phyloP scores from a whole-genome alignment of 2,113 vertebrate species.

The Ophiodon elongatus region DNA sequence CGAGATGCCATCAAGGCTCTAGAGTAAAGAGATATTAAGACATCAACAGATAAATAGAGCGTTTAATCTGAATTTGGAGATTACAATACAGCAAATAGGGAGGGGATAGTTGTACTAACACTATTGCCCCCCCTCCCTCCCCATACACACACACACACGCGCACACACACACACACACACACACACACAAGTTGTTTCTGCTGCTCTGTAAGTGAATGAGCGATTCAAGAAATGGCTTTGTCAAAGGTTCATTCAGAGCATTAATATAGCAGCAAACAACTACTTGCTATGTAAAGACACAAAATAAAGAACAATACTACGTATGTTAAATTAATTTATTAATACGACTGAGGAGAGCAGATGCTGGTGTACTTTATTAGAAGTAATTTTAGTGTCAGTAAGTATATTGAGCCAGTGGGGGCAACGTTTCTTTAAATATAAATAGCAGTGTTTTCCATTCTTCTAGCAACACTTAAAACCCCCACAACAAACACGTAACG shows the following conservation, averaged over 20 bases:
- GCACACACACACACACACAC: too few relatives aligned
- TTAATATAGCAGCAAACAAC: background rate
- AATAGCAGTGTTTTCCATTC: background rate
- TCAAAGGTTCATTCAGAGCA: too few relatives aligned
- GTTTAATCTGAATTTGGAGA: constrained; percentile 25
- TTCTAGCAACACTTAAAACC: background rate
- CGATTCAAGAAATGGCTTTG: background rate
- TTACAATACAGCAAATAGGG: constrained; percentile 8
- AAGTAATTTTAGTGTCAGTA: background rate
- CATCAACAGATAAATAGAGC: constrained; percentile 38
- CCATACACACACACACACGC: too few relatives aligned
- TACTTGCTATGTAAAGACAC: background rate
- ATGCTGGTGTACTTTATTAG: background rate
- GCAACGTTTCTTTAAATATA: background rate
- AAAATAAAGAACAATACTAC: background rate
- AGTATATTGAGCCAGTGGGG: background rate
- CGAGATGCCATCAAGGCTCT: constrained; percentile 28
- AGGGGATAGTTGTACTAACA: background rate
- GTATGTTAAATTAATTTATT: background rate
- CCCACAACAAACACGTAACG: background rate
- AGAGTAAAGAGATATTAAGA: constrained; percentile 49
- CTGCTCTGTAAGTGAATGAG: background rate
- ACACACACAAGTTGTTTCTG: background rate
- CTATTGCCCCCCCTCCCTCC: background rate
- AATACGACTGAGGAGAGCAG: background rate